Conservation (phyloP, 2,888 invertebrate species). For the Pristionchus entomophagus region DNA sequence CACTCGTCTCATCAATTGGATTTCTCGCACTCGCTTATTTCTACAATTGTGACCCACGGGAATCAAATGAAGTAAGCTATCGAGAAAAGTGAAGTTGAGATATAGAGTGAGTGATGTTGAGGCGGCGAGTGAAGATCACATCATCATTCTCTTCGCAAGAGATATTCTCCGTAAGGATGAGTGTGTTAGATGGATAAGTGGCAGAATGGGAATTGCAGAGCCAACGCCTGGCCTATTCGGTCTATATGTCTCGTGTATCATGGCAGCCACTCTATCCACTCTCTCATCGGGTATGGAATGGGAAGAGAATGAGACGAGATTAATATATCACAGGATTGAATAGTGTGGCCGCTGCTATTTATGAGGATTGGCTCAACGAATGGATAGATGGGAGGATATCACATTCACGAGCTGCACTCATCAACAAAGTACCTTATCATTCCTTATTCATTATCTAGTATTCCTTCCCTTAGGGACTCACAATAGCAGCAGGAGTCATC, state of each 20-base stretch:
- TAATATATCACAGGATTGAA: slow-evolving; percentile 59
- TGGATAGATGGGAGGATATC: slow-evolving; percentile 55
- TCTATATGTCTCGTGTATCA: slow-evolving; percentile 68
- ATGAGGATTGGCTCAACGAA: slow-evolving; percentile 69
- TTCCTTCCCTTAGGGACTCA: slow-evolving; percentile 6
- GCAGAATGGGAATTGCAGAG: slow-evolving; percentile 48
- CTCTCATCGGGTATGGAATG: slow-evolving; percentile 60
- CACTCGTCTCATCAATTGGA: slow-evolving; percentile 67
- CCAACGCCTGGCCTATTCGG: slow-evolving; percentile 70
- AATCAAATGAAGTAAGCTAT: slow-evolving; percentile 53
- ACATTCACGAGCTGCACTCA: not conserved
- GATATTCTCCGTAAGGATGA: slow-evolving; percentile 61
- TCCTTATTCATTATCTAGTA: not conserved
- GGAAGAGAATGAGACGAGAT: not conserved
- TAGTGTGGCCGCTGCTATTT: slow-evolving; percentile 70
- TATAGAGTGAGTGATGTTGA: not conserved
- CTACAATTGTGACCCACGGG: slow-evolving; percentile 70
- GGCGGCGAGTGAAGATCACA: slow-evolving; percentile 64
- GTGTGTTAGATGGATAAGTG: no score
- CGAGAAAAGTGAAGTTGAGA: not conserved
- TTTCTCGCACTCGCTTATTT: slow-evolving; percentile 69
- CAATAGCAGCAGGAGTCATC: slow-evolving; percentile 55
- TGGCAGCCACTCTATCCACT: slow-evolving; percentile 70
- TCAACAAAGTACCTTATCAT: not conserved
- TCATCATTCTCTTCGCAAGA: slow-evolving; percentile 66